Percentiles rank a stretch among this genome's conserved stretches.
Evolutionary conservation across 1,140 invertebrate genomes (phyloP).

Genomic region (Habropoda laboriosa): DNA sequence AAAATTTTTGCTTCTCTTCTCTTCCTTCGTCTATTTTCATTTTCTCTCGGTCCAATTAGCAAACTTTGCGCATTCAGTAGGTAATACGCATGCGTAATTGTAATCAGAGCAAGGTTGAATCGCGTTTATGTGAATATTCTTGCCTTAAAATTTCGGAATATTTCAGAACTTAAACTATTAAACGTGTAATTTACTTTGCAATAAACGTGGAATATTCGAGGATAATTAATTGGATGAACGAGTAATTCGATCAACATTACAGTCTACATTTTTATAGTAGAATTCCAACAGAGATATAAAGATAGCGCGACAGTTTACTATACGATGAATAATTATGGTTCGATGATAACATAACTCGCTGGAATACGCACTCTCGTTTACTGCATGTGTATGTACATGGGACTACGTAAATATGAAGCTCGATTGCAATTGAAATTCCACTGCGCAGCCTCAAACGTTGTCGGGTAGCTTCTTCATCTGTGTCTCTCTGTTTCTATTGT

Average conservation of each 20-base stretch:
- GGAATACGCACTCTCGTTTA: background rate
- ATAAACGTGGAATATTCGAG: too few relatives aligned
- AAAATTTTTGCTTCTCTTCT: background rate
- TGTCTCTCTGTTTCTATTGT: background rate
- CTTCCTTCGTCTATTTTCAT: background rate
- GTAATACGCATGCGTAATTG: slow-evolving; percentile 4
- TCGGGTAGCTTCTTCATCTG: background rate
- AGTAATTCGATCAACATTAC: background rate
- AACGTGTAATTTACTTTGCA: slow-evolving; percentile 20
- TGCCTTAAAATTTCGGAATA: background rate
- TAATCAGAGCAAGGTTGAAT: background rate
- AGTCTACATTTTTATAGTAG: background rate
- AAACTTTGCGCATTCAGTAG: background rate
- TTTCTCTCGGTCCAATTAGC: background rate
- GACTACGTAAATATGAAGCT: background rate
- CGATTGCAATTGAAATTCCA: slow-evolving; percentile 6
- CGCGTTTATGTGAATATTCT: background rate
- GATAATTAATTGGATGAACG: background rate
- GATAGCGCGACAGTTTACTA: background rate
- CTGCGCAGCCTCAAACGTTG: background rate
- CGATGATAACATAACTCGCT: background rate
- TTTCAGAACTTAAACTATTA: background rate
- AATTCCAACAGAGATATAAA: too few relatives aligned
- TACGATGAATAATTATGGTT: background rate
- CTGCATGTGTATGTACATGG: background rate